Conservation (phyloP, 2,888 invertebrate species). For the Pristionchus entomophagus region DNA sequence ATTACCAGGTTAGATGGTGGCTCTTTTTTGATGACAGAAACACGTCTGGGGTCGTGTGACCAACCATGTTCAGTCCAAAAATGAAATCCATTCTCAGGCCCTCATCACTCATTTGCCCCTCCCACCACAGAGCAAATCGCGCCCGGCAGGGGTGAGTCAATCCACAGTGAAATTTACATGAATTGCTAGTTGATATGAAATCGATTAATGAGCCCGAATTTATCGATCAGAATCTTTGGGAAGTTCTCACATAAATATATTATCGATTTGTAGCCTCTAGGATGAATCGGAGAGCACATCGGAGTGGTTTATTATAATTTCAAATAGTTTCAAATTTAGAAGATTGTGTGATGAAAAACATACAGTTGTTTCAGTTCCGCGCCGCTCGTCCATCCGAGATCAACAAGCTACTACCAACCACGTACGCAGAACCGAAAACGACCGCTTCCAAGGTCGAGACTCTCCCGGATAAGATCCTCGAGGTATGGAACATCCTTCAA, state of each 20-base stretch:
- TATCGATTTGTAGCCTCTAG: not conserved
- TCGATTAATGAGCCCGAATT: too few relatives aligned
- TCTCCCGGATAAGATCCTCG: constrained; percentile 42
- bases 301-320: too few relatives aligned
- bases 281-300: too few relatives aligned
- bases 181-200: not conserved
- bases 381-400: constrained; percentile 37
- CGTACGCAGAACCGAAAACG: not conserved
- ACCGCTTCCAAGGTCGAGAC: not conserved
- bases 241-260: too few relatives aligned
- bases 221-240: too few relatives aligned
- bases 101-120: constrained; percentile 15
- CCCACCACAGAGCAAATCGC: constrained; percentile 2
- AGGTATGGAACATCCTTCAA: not conserved
- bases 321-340: too few relatives aligned
- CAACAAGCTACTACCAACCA: not conserved
- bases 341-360: not conserved
- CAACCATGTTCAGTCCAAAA: not conserved
- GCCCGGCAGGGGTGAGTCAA: constrained; percentile 4
- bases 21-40: too few relatives aligned
- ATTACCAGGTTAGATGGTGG: too few relatives aligned
- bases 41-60: not conserved
- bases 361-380: constrained; percentile 10
- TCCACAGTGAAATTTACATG: not conserved
- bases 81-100: not conserved